Base-by-base conservation (phyloP, 2,113 vertebrate species). In the Podarcis cretensis region DNA sequence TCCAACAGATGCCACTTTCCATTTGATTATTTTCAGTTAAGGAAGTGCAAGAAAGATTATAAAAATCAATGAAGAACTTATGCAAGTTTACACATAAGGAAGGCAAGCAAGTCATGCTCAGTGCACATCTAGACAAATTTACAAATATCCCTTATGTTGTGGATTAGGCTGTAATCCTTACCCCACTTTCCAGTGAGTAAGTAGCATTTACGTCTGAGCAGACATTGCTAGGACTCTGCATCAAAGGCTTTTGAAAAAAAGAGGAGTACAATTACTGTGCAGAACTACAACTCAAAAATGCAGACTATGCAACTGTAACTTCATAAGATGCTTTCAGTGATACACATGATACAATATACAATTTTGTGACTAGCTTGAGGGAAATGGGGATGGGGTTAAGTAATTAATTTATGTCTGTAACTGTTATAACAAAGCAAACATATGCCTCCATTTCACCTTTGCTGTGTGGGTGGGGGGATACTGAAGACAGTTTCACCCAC, bases 401-500 rank as follows among this genome's bases (percentile, higher is more conserved):
- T 21, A 2, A 1, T 14, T 84, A 75, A 54, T 16, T 1, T 32
- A n/a, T 0, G 37, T 54, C 68, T 92, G 92, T 91, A 92, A 88
- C 86, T 94, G 95, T 95, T 54, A 90, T 91, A 96, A 94, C 0
- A 90, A 90, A 77, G 76, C 66, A 37, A 83, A 91, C 87, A 87
- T 65, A 63, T 54, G 83, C 78, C 88, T 89, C 74, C 43, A 73
- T 40, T 57, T 88, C 10, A 30, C 32, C 65, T 59, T 69, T 54
- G 9, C 48, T 54, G 2, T 54, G 48, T 48, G 48, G 9, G 48
- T 54, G 10, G 48, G 10, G 77, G 71, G 69, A 83, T 68, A 92
- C 91, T 92, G 71, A 92, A 95, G 95, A 96, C 83, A 81, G 87
- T 88, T 84, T 93, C 90, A 89, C 54, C 91, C 91, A 94, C 90